Evolutionary conservation across 2,113 vertebrate species (phyloP), one percentile per base, ranked within the genome.

Genomic region (Xenopus tropicalis): DNA sequence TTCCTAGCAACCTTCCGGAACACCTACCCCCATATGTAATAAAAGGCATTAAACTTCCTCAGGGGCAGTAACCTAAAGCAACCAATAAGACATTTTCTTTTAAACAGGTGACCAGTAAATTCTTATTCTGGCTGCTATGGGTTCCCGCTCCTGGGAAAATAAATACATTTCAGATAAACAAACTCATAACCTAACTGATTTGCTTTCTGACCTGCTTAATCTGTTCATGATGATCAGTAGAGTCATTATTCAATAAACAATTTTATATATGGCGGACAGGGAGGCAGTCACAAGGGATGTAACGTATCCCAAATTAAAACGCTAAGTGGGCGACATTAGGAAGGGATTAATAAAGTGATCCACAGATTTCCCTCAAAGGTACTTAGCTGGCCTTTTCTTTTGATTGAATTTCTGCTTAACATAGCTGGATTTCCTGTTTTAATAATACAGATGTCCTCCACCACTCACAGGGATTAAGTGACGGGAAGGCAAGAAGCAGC

Each of bases 361-460:
- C 21, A 12, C 22, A 16, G 66, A 21, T 13, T 11, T 69, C 66
- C 65, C 58, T 76, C 25, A 16, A 76, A 63, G 66, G 66, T 57
- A 62, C 66, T 69, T 65, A 75, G 72, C 72, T 75, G 25, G 65
- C 66, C 66, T 69, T 76, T 69, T 76, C 66, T 62, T 76, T 57
- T 76, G 66, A 69, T 76, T 76, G 73, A 66, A 69, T 76, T 76
- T 76, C 73, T 69, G 66, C 73, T 56, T 69, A 76, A 63, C 73
- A 58, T 62, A 68, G 25, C 73, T 63, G 48, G 48, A 76, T 69
- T 69, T 63, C 59, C 29, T n/a, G 61, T 74, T 54, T 69, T 69
- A 69, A 76, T 76, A 76, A 76, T 69, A 76, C 73, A 69, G 59
- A 63, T 76, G 73, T 56, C 59, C 46, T 69, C 73, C 21, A 21